These are phyloP conservation scores for Arctia plantaginis DNA, from an alignment of 2,888 invertebrate species.

Conservation along the genomic window DNA sequence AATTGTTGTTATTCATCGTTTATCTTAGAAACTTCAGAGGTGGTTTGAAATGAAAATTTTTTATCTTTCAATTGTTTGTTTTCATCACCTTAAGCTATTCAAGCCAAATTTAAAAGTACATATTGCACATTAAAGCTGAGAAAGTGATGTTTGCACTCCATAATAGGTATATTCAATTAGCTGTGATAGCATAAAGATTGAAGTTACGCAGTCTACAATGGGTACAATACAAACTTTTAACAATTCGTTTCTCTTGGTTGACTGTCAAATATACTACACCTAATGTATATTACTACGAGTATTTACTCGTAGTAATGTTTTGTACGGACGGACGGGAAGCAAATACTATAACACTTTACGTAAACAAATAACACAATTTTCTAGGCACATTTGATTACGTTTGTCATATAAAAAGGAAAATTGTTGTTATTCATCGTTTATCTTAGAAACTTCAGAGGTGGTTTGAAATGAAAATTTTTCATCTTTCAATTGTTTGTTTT, in stretches of 20 bases:
- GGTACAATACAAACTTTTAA: too few relatives aligned
- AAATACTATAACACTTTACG: not conserved
- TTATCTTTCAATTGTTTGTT: too few relatives aligned
- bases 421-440: not conserved
- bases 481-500: too few relatives aligned
- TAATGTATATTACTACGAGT: too few relatives aligned
- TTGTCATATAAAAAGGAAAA: not conserved
- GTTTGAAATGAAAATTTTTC: not conserved
- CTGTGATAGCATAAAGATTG: not conserved
- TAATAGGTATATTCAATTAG: not conserved
- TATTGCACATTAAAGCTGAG: not conserved
- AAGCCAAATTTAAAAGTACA: not conserved
- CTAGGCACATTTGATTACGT: not conserved
- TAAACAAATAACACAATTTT: conserved; percentile 27
- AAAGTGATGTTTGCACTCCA: not conserved
- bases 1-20: not conserved
- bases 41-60: not conserved
- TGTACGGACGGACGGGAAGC: too few relatives aligned
- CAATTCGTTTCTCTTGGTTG: too few relatives aligned
- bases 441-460: not conserved
- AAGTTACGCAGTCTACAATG: too few relatives aligned
- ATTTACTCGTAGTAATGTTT: too few relatives aligned
- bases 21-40: not conserved
- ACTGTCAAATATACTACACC: too few relatives aligned
- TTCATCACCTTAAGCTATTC: too few relatives aligned